Base-by-base conservation (phyloP, 2,888 invertebrate species). In the Stenoptilia bipunctidactyla region DNA sequence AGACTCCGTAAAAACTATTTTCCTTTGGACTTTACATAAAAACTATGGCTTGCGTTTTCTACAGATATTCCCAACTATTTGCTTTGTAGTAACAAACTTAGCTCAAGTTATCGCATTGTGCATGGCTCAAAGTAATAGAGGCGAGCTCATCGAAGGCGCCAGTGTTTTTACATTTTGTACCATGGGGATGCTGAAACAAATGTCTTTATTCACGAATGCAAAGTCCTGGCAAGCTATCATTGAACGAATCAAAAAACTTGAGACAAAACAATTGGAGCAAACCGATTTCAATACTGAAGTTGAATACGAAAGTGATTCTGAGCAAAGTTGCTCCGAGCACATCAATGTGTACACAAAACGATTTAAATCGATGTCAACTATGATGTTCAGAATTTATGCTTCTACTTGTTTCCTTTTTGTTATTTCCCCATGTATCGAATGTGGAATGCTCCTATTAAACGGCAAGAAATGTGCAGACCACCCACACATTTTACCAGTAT, bases 401-500 rank as follows among this genome's bases (percentile, higher is more conserved):
- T 60, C 58, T 13, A 73, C 77, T 0, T 53, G 45, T 0, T 13
- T 60, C 0, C 53, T 76, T 3, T 75, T 59, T 34, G 56, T 71
- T 10, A 10, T 59, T 0, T 61, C 73, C 1, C 76, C 79, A 0
- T 76, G 74, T 45, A 45, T 60, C n/a, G 73, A 77, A 45, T 56
- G 60, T 39, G 49, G 44, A 0, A 39, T 67, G 2, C 45, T 50
- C 14, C 47, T 44, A 14, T 15, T 53, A 1, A 46, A 50, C 1
- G 58, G 50, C 1, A 42, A 44, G n/a, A 45, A 38, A 3, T 40
- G 40, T 3, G 34, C 47, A 9, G 43, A 25, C 0, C 59, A 57
- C 40, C 74, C 73, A 0, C 79, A 77, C 39, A 62, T 79, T 34
- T 46, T 80, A 10, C 75, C 73, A 0, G 51, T 53, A 10, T 77